Evolutionary conservation across 2,797 vertebrate species (phyloP).

Genomic region (Oreochromis mossambicus): DNA sequence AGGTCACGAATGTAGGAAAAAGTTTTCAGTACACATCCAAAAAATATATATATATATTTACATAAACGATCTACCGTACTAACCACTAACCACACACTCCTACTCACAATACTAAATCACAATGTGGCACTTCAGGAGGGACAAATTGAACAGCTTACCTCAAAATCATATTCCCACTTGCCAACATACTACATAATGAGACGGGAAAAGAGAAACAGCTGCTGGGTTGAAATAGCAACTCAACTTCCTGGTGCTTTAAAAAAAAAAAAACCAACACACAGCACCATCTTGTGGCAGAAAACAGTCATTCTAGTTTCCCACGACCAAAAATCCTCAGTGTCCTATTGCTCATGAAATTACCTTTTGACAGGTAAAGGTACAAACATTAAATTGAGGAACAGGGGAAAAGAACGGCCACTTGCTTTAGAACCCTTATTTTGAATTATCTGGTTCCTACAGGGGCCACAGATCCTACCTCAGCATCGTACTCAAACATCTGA

Average conservation of each 20-base stretch:
- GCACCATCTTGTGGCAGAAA: slow-evolving; percentile 71
- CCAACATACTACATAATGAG: slow-evolving; percentile 83
- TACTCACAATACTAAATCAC: neutral
- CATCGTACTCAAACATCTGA: slow-evolving; percentile 97
- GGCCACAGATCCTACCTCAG: slow-evolving; percentile 81
- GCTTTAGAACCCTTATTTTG: neutral
- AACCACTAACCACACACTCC: slow-evolving; percentile 5
- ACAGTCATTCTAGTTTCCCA: neutral
- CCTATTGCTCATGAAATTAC: neutral
- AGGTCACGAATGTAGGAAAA: neutral
- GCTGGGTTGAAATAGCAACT: slow-evolving; percentile 14
- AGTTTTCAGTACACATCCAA: neutral
- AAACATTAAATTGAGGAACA: neutral
- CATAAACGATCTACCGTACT: slow-evolving; percentile 10
- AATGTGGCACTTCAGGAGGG: neutral
- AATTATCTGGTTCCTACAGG: neutral
- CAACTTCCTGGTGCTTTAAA: neutral
- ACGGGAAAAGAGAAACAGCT: slow-evolving; percentile 42
- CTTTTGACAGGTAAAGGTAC: neutral
- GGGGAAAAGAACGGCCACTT: neutral
- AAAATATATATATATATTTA: neutral
- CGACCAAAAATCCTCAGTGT: neutral
- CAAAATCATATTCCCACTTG: slow-evolving; percentile 95
- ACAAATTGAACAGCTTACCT: slow-evolving; percentile 81
- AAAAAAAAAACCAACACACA: slow-evolving; percentile 8